A percentile compares a stretch with the other conserved stretches of the same genome.
These are phyloP conservation scores for Sycophila texana DNA, from an alignment of 2,888 invertebrate genomes.

Conservation along the genomic window DNA sequence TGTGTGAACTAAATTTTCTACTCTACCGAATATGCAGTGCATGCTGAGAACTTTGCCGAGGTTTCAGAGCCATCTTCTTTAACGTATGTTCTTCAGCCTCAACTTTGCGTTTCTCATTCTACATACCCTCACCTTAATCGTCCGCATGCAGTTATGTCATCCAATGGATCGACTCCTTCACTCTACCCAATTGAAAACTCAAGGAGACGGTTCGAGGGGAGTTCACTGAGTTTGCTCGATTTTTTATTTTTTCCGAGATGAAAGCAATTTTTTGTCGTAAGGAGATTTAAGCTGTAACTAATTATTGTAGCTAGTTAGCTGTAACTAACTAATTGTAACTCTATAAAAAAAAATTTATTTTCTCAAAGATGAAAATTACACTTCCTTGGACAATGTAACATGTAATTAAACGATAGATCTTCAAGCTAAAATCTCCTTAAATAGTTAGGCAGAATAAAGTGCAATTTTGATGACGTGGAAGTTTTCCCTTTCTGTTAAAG, in stretches of 20 bases:
- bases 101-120: constrained; percentile 3
- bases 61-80: constrained; percentile 28
- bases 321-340: too few species aligned
- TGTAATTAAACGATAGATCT: too few species aligned
- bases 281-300: too few species aligned
- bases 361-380: too few species aligned
- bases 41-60: constrained; percentile 35
- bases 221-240: constrained; percentile 9
- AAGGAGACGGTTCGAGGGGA: not conserved
- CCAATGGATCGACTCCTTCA: constrained; percentile 9
- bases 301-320: too few species aligned
- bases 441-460: too few species aligned
- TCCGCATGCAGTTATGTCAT: not conserved
- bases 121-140: not conserved
- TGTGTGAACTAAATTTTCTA: constrained; percentile 45
- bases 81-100: constrained; percentile 28
- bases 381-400: too few species aligned
- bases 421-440: too few species aligned
- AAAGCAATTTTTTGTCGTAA: too few species aligned
- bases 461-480: too few species aligned
- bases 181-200: not conserved
- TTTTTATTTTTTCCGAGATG: not conserved
- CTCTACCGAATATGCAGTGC: constrained; percentile 34
- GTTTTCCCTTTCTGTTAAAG: too few species aligned
- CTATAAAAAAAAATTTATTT: too few species aligned